Evolutionary conservation across 1,140 invertebrate genomes (phyloP).

Genomic region (Atopsyche davidsoni): DNA sequence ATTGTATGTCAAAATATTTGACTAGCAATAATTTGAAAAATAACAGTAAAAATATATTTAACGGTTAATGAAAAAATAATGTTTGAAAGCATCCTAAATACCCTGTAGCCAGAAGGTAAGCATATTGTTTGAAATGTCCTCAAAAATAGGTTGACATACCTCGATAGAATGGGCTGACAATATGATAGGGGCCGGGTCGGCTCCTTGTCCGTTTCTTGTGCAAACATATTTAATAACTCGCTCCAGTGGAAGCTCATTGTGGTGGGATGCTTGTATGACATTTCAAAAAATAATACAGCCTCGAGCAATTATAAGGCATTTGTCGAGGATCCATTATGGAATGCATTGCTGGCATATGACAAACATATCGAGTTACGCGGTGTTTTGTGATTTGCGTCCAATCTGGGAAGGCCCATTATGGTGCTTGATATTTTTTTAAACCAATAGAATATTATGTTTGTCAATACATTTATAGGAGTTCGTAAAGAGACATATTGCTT

Average conservation of each 20-base stretch:
- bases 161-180: conserved; percentile 23
- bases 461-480: too few relatives aligned
- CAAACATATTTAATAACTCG: conserved; percentile 31
- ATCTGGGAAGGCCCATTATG: neutral
- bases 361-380: conserved; percentile 27
- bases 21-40: too few relatives aligned
- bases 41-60: too few relatives aligned
- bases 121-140: conserved; percentile 23
- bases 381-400: conserved; percentile 22
- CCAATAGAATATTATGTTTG: neutral
- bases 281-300: conserved; percentile 13
- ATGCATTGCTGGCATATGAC: conserved; percentile 24
- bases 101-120: conserved; percentile 8
- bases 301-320: conserved; percentile 27
- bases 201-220: conserved; percentile 18
- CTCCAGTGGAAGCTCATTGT: conserved; percentile 22
- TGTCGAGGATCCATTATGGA: conserved; percentile 26
- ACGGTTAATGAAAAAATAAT: too few relatives aligned
- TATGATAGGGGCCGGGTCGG: conserved; percentile 24
- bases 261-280: conserved; percentile 12
- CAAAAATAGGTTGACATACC: conserved; percentile 26
- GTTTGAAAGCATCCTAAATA: conserved; percentile 8
- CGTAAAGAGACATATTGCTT: too few relatives aligned
- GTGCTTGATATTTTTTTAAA: neutral
- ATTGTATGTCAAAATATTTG: too few relatives aligned